These are phyloP conservation scores for Craniophora ligustri DNA, from an alignment of 2,888 invertebrate genomes.

Conservation along the genomic window DNA sequence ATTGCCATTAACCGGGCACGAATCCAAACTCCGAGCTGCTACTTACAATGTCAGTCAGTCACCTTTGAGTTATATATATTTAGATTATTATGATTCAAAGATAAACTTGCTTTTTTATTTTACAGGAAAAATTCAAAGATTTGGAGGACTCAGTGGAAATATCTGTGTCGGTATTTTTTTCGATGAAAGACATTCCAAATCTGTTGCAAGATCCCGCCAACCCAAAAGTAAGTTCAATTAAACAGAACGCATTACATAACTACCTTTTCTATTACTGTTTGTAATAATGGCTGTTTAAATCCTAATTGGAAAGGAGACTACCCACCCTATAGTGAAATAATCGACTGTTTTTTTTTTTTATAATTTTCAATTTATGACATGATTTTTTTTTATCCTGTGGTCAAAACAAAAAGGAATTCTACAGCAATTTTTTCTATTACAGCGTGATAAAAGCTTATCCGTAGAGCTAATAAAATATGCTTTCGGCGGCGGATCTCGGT, in stretches of 20 bases:
- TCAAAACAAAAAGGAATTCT: no score
- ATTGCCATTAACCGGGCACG: no score
- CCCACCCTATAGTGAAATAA: no score
- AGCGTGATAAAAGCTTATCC: constrained; percentile 72
- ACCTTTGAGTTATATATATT: not conserved
- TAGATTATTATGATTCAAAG: not conserved
- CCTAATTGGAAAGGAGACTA: no score
- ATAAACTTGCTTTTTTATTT: not conserved
- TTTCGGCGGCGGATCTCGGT: constrained; percentile 74
- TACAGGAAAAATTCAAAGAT: constrained; percentile 83
- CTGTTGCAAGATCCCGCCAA: constrained; percentile 83
- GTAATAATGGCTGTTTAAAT: no score
- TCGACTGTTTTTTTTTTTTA: no score
- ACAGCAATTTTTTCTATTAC: constrained; percentile 59
- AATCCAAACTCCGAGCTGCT: no score
- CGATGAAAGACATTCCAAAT: constrained; percentile 87
- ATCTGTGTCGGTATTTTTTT: constrained; percentile 82
- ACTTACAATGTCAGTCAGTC: no score
- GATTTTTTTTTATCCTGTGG: no score
- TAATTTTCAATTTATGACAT: no score
- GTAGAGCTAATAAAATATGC: constrained; percentile 70
- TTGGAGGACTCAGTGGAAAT: constrained; percentile 86
- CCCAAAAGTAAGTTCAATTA: constrained; percentile 78
- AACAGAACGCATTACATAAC: constrained; percentile 32
- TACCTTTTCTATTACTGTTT: no score